Conservation (phyloP, 2,113 vertebrate species). For the Cairina moschata region DNA sequence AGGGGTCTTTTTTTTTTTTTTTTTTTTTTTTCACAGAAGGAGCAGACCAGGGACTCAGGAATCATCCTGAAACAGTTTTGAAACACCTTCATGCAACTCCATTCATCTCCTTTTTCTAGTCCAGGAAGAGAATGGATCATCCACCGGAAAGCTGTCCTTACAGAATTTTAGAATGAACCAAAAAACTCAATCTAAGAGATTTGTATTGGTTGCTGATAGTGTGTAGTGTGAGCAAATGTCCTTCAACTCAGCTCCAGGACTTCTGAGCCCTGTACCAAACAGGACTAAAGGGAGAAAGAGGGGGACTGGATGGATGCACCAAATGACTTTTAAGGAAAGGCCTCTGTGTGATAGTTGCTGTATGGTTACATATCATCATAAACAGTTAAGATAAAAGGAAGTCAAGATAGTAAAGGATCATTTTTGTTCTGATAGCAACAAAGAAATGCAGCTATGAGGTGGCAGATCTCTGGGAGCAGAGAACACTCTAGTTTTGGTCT, state of each 20-base stretch:
- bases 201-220: background rate
- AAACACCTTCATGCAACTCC: background rate
- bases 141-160: background rate
- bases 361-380: background rate
- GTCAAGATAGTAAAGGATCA: background rate
- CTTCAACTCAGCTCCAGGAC: background rate
- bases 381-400: background rate
- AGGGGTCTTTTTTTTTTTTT: background rate
- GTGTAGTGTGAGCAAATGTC: background rate
- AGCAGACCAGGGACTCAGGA: background rate
- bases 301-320: background rate
- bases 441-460: background rate
- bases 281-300: background rate
- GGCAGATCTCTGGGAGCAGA: background rate
- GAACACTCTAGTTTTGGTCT: background rate
- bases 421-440: background rate
- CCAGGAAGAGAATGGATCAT: background rate
- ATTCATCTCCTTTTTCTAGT: background rate
- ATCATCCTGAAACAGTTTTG: background rate
- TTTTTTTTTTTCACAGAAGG: no score
- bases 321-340: background rate
- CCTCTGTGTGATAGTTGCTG: background rate
- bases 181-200: background rate
- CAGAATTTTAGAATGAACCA: background rate
- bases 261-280: background rate